Base-by-base conservation (phyloP, 2,888 invertebrate genomes). In the Acrocera orbiculus region DNA sequence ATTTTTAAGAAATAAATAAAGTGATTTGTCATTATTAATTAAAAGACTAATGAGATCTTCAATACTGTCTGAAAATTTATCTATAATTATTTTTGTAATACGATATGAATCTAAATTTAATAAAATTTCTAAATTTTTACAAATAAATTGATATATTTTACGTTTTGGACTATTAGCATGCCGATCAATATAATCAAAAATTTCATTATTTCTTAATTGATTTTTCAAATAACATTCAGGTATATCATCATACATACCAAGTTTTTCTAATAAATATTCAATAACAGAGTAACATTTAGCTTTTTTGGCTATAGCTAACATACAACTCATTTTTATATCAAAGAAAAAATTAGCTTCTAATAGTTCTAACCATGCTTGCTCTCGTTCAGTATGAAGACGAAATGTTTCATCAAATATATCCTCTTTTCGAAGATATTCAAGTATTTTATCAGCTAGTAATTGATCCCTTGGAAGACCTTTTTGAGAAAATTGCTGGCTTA, bases 281-380 rank as follows among this genome's bases (percentile, higher is more conserved):
- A 75, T 73, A 1, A 81, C 76, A 40, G 70, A 67, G 49, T 69
- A 77, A 52, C 79, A 81, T 46, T 67, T 66, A 1, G 79, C 74
- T 25, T 66, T 63, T 40, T 70, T 62, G 1, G 79, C 76, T 46
- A 73, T 58, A 25, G 60, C 48, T 13, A 80, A 52, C 36, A 79
- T 63, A 41, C 69, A 62, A 20, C 67, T 65, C 37, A 64, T 62
- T 36, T 69, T 64, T 38, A 73, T 65, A 48, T 70, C 64, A 16
- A 60, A 55, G 16, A 78, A 57, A 30, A 71, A 66, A 43, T 73
- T 65, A n/a, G 66, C 61, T 9, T 81, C 56, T 19, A 82, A 56
- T 19, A 82, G 56, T 49, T 80, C 78, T 30, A 79, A 57, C 58
- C 79, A 65, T 3, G 78, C 75, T 48, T 76, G 76, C 50, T 83